Evolutionary conservation across 2,113 vertebrate species (phyloP), one percentile per base, ranked within the genome.

Genomic region (Paedocypris sp.): DNA sequence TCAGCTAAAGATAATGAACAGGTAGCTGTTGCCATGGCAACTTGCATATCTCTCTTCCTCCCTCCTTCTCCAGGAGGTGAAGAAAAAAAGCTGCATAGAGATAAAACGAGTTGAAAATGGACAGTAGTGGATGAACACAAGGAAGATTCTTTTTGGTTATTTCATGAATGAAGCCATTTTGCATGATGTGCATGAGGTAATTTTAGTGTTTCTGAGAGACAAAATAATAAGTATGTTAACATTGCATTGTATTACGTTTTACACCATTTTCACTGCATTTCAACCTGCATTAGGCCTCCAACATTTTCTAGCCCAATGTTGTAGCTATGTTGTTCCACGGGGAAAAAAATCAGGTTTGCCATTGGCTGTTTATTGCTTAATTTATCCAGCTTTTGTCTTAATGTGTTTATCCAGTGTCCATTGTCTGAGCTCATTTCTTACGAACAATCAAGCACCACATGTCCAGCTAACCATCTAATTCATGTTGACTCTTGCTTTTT

Each of bases 1-100:
- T 38, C 51, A 29, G 20, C 50, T 42, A 48, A 65, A 63, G 57
- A 57, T 64, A 65, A 66, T 59, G 66, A 72, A 74, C 72, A 75
- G 73, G 72, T 75, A 77, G 68, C 66, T 67, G 75, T 75, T 77
- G 70, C 73, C 60, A 68, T 77, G 73, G 68, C 45, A 77, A 77
- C 68, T 22, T 60, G 61, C 52, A 59, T 51, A 60, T 73, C 68
- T 74, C 68, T 60, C 75, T 41, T 31, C 46, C 58, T 70, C 31
- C 18, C 43, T n/a, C n/a, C n/a, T 52, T 64, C 29, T 42, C 58
- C 61, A 64, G 43, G 43, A 63, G 31, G 50, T 42, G 47, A 46
- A 25, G 42, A 52, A 69, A n/a, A n/a, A 69, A 70, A 59, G 23
- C 69, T 65, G 57, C 66, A 60, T 57, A 58, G 35, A 66, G 36